phyloP scores from a whole-genome alignment of 2,888 invertebrate genomes.

The Toxonevra muliebris region DNA sequence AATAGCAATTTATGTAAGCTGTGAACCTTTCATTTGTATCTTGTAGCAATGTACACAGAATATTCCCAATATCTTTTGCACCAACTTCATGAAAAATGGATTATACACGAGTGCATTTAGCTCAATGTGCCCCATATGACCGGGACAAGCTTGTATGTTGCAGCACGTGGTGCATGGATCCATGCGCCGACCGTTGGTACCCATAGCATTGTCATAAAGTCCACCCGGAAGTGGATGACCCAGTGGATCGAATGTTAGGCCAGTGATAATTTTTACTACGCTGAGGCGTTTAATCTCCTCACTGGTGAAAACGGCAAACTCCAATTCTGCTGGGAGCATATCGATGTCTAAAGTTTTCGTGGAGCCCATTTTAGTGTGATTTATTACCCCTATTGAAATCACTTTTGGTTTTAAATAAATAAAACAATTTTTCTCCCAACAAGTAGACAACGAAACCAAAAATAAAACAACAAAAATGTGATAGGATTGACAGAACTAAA shows the following conservation, averaged over 20 bases:
- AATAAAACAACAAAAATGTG: no score
- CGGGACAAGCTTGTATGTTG: conserved; percentile 76
- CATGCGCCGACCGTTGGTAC: conserved; percentile 62
- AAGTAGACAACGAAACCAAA: no score
- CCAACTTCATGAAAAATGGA: conserved; percentile 83
- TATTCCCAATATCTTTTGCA: conserved; percentile 74
- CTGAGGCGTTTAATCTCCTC: conserved; percentile 83
- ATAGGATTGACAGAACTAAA: no score
- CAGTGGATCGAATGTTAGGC: conserved; percentile 80
- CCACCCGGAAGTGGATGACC: conserved; percentile 86
- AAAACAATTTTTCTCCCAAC: no score
- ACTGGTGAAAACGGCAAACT: conserved; percentile 78
- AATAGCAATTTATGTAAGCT: not conserved
- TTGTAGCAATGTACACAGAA: conserved; percentile 77
- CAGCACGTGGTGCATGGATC: conserved; percentile 86
- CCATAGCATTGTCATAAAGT: conserved; percentile 88
- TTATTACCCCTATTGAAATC: no score
- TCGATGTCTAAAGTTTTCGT: conserved; percentile 48
- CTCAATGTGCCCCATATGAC: conserved; percentile 95
- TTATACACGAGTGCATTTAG: conserved; percentile 89
- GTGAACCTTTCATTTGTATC: conserved; percentile 74
- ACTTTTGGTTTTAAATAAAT: no score
- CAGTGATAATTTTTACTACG: conserved; percentile 82
- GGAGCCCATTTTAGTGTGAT: conserved; percentile 6
- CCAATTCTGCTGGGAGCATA: conserved; percentile 62